Conservation (phyloP, 2,888 invertebrate species). For the Lypha dubia region DNA sequence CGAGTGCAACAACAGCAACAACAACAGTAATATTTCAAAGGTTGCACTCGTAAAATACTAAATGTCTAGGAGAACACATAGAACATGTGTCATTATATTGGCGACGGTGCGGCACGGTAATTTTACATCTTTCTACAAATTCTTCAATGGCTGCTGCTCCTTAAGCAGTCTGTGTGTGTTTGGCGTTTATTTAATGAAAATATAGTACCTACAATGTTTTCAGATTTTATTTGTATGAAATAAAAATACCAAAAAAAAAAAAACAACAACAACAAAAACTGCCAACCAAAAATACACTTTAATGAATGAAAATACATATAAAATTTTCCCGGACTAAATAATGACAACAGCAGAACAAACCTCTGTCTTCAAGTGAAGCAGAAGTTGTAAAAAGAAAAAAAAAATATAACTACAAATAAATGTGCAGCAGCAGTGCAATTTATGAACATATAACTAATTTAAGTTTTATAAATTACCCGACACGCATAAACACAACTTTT, state of each 20-base stretch:
- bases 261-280: too few species aligned
- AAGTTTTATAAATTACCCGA: constrained; percentile 75
- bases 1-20: constrained; percentile 18
- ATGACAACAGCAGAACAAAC: neutral
- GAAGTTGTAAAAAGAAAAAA: constrained; percentile 17
- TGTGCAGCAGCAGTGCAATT: constrained; percentile 47
- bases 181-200: constrained; percentile 29
- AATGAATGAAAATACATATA: constrained; percentile 68
- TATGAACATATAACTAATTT: constrained; percentile 73
- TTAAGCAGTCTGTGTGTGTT: constrained; percentile 1
- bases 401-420: constrained; percentile 45
- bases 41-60: constrained; percentile 27
- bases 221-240: constrained; percentile 51
- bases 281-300: constrained; percentile 21
- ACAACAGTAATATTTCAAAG: neutral
- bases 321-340: constrained; percentile 36
- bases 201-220: constrained; percentile 60
- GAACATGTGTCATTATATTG: constrained; percentile 50
- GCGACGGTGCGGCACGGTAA: constrained; percentile 3
- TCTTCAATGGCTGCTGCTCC: constrained; percentile 34
- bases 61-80: constrained; percentile 14
- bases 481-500: constrained; percentile 75
- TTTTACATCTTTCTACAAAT: neutral
- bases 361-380: constrained; percentile 7
- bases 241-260: neutral